A percentile compares a stretch with the other conserved stretches of the same genome.
phyloP scores from a whole-genome alignment of 1,140 invertebrate species.

The Mactra quadrangularis region DNA sequence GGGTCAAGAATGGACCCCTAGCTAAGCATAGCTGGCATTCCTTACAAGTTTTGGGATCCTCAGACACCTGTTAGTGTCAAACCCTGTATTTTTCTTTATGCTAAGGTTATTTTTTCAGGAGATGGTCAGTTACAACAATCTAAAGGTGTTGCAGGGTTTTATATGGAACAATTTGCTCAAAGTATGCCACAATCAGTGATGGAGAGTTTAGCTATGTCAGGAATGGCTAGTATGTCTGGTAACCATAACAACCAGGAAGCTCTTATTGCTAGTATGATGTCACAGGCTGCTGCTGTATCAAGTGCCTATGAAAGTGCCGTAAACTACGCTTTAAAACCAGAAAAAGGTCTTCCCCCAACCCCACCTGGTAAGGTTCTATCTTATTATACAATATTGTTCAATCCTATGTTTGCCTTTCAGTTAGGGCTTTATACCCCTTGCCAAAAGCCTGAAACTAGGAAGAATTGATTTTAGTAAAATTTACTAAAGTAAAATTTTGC shows the following conservation, averaged over 20 bases:
- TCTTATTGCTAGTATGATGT: slow-evolving; percentile 45
- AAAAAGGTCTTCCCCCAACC: slow-evolving; percentile 69
- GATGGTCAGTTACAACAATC: slow-evolving; percentile 18
- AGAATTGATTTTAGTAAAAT: no score
- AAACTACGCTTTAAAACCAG: slow-evolving; percentile 67
- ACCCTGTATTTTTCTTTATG: no score
- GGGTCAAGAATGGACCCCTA: no score
- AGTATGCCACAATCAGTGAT: slow-evolving; percentile 6
- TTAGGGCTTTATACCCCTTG: no score
- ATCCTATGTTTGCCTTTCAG: no score
- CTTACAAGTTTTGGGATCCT: no score
- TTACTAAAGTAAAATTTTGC: no score
- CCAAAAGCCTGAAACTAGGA: no score
- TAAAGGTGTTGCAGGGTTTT: slow-evolving; percentile 63
- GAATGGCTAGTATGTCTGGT: slow-evolving; percentile 42
- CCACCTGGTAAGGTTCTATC: slow-evolving; percentile 67
- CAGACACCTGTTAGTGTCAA: no score
- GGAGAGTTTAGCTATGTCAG: slow-evolving; percentile 39
- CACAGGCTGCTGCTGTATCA: slow-evolving; percentile 56
- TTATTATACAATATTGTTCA: background rate
- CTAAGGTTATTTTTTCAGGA: no score
- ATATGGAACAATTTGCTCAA: slow-evolving; percentile 63
- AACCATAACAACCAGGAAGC: slow-evolving; percentile 19
- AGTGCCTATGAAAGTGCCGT: slow-evolving; percentile 58
- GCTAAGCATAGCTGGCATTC: no score